Conservation (phyloP, 35 echinoderm and acorn worm species). For the Ophioderma brevispina region DNA sequence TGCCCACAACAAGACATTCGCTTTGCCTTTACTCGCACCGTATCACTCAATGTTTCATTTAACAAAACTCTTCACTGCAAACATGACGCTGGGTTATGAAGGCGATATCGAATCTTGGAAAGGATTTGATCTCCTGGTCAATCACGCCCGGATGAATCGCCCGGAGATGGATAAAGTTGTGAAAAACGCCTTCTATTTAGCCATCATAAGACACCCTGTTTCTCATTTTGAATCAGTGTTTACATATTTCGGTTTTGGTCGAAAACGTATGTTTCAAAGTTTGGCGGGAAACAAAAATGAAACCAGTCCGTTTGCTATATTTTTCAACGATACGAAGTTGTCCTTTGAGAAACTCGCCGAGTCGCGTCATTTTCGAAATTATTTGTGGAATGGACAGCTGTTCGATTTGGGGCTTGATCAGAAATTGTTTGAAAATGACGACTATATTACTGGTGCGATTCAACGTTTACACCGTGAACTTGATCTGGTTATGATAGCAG, state of each 20-base stretch:
- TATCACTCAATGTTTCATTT: not conserved
- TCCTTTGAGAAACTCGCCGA: not conserved
- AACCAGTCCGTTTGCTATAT: not conserved
- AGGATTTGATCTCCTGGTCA: conserved; percentile 62
- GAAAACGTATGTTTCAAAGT: conserved; percentile 14
- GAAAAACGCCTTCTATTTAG: conserved; percentile 65
- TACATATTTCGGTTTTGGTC: conserved; percentile 47
- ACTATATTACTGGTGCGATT: conserved; percentile 8
- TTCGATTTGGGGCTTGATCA: conserved; percentile 68
- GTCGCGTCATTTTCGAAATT: not conserved
- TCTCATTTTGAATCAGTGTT: conserved; percentile 73
- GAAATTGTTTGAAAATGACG: conserved; percentile 22
- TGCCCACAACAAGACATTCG: not conserved
- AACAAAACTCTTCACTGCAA: not conserved
- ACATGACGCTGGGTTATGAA: not conserved
- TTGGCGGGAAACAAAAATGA: not conserved
- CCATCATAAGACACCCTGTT: conserved; percentile 56
- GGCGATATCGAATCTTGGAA: not conserved
- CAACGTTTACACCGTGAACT: conserved; percentile 41
- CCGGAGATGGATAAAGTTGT: conserved; percentile 77
- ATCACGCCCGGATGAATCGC: conserved; percentile 71
- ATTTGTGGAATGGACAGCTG: conserved; percentile 58
- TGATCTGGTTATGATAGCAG: conserved; percentile 65
- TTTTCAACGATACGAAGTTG: conserved; percentile 14
- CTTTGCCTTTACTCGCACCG: not conserved